These are phyloP conservation scores for Avahi laniger DNA, from an alignment of 2,797 vertebrate species.

Conservation along the genomic window DNA sequence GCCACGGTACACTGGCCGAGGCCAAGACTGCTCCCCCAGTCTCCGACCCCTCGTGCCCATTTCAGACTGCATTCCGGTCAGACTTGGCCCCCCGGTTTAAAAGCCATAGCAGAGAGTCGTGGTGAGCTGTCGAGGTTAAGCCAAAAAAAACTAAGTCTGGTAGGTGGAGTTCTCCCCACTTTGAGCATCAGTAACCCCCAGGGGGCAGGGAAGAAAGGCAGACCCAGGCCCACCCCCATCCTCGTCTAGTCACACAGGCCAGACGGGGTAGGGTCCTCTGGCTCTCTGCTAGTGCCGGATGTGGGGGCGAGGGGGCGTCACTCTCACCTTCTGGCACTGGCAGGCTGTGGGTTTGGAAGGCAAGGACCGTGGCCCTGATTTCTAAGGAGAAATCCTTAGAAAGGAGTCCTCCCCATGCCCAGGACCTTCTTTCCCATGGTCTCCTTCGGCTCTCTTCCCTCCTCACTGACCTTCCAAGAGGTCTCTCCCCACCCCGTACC, in stretches of 20 bases:
- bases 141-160: not conserved
- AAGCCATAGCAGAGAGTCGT: not conserved
- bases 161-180: not conserved
- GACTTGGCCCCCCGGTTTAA: not conserved
- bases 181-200: not conserved
- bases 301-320: not conserved
- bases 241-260: not conserved
- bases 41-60: not conserved
- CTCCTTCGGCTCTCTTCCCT: not conserved
- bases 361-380: not conserved
- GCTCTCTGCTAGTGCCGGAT: not conserved
- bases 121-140: not conserved
- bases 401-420: not conserved
- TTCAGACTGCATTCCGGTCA: not conserved
- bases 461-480: not conserved
- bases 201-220: fast-evolving
- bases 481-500: not conserved
- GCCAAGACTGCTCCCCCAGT: not conserved
- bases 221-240: no score
- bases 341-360: not conserved
- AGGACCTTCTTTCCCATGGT: not conserved
- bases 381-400: not conserved
- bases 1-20: fast-evolving
- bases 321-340: not conserved
- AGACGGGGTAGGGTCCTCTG: not conserved